A percentile compares a stretch with the other conserved stretches of the same genome.
These are phyloP conservation scores for Sus cebifrons DNA, from an alignment of 2,797 vertebrate genomes.

Conservation along the genomic window DNA sequence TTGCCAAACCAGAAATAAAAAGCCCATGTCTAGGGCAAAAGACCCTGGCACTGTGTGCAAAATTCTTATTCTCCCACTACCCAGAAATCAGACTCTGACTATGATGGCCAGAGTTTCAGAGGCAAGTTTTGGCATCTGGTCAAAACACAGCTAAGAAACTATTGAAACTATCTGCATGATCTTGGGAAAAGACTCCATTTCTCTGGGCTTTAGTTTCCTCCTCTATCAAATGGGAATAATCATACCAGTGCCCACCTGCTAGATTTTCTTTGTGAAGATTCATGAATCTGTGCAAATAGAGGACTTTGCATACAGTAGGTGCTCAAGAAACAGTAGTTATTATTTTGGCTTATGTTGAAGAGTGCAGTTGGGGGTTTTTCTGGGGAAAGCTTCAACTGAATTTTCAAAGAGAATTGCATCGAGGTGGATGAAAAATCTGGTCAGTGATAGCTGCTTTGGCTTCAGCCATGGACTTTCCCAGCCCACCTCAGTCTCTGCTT, in stretches of 20 bases:
- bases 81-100: not conserved
- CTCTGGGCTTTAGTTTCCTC: not conserved
- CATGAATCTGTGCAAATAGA: not conserved
- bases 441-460: not conserved
- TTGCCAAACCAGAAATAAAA: not conserved
- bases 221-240: not conserved
- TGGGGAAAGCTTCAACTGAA: not conserved
- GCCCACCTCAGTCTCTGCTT: not conserved
- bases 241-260: no score
- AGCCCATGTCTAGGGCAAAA: not conserved
- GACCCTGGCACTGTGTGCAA: not conserved
- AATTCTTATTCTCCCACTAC: not conserved
- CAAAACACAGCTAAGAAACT: not conserved
- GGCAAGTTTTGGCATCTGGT: not conserved
- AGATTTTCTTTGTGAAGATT: not conserved
- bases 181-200: not conserved
- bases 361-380: not conserved
- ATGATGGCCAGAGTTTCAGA: not conserved
- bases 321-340: not conserved
- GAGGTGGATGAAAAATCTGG: not conserved
- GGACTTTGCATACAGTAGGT: not conserved
- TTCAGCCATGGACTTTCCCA: not conserved
- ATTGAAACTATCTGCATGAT: not conserved
- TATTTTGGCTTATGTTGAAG: not conserved
- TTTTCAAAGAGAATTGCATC: not conserved